Evolutionary conservation across 2,888 invertebrate genomes (phyloP), one percentile per base, ranked within the genome.

Genomic region (Epinotia brunnichana): DNA sequence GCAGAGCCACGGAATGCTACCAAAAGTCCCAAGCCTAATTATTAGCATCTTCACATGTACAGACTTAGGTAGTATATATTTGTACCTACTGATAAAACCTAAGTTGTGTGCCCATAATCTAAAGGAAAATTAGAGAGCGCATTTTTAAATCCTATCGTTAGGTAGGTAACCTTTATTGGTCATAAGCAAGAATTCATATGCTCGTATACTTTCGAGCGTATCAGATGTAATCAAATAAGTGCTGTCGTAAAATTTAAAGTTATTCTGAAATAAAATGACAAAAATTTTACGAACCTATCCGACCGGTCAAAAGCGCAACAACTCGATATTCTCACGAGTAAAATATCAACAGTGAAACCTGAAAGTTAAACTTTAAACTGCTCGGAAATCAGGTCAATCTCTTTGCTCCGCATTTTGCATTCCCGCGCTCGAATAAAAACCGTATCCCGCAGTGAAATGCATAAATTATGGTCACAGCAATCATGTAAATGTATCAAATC

Each of bases 401-500:
- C 59, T 67, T 70, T 56, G 63, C 21, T 17, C 57, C 51, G 24
- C 67, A 44, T 56, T 70, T 57, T 56, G 62, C 62, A 48, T 61
- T 17, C 67, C 53, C 24, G 48, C 56, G 71, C 41, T 59, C 59
- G 35, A 48, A 68, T 73, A 73, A 73, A 73, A 73, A 73, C 73
- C 73, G 63, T 73, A 69, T 73, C 73, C 69, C 69, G 57, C 73
- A 69, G 73, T 73, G 69, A 73, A 73, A 73, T 69, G 73, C 71
- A 63, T 56, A 64, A 69, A 64, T 74, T 63, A 69, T 71, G 75
- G 74, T 57, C 72, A 72, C 71, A 60, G 53, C 66, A 63, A 67
- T 72, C 73, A 73, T 72, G 70, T 62, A 64, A 74, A 74, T 72
- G 74, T 74, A 74, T 74, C 74, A 74, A 72, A 72, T 74, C 74